phyloP scores from a whole-genome alignment of 1,140 invertebrate genomes.

The Eubasilissa regina region DNA sequence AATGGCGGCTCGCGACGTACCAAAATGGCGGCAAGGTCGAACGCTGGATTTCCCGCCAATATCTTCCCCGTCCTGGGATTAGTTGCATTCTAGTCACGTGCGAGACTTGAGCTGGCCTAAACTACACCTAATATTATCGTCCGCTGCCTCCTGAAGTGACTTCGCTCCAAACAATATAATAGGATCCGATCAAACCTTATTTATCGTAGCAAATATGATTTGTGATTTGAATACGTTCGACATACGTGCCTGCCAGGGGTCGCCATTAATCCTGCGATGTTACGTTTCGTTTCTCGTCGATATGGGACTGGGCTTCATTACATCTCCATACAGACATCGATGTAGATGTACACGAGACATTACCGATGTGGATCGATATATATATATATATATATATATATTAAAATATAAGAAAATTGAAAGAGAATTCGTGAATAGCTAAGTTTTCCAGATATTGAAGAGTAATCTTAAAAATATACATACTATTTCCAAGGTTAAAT shows the following conservation, averaged over 20 bases:
- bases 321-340: too few species aligned
- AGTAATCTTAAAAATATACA: too few species aligned
- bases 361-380: too few species aligned
- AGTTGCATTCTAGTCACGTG: constrained; percentile 52
- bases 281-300: constrained; percentile 25
- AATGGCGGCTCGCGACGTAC: too few species aligned
- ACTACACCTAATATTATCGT: constrained; percentile 56
- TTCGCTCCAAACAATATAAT: constrained; percentile 55
- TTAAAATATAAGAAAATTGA: too few species aligned
- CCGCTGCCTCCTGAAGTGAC: constrained; percentile 40
- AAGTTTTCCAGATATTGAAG: too few species aligned
- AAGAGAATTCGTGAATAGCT: too few species aligned
- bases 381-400: too few species aligned
- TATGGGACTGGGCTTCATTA: neutral
- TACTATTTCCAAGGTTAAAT: too few species aligned
- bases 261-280: constrained; percentile 46
- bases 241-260: constrained; percentile 48
- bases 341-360: too few species aligned
- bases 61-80: neutral
- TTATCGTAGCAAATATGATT: constrained; percentile 57
- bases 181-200: constrained; percentile 55
- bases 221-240: constrained; percentile 56
- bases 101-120: constrained; percentile 37
- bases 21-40: constrained; percentile 31
- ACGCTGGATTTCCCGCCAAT: constrained; percentile 35